phyloP scores from a whole-genome alignment of 2,797 vertebrate genomes.

The Champsocephalus gunnari region DNA sequence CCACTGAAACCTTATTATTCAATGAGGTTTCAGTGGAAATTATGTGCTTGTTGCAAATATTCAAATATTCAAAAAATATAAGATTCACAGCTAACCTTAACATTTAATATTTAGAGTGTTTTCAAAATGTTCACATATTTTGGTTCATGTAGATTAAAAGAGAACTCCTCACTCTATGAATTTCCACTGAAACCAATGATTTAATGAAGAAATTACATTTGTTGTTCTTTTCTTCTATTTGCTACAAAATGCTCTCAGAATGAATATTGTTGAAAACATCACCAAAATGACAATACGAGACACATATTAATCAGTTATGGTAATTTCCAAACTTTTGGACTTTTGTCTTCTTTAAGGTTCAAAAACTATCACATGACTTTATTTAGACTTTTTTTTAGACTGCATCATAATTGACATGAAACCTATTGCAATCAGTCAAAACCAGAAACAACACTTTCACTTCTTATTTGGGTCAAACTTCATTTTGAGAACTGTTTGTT shows the following conservation, averaged over 20 bases:
- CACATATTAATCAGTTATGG: not conserved
- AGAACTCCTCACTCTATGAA: not conserved
- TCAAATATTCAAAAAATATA: not conserved
- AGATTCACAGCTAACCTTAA: not conserved
- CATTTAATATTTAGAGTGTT: slow-evolving; percentile 1
- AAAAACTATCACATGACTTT: not conserved
- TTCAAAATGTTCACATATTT: not conserved
- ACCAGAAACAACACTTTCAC: slow-evolving; percentile 46
- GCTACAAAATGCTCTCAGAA: not conserved
- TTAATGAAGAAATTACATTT: not conserved
- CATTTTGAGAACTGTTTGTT: slow-evolving; percentile 5
- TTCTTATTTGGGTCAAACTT: slow-evolving; percentile 29
- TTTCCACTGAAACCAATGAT: slow-evolving; percentile 11
- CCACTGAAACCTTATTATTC: slow-evolving; percentile 3
- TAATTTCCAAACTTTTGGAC: not conserved
- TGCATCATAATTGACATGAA: slow-evolving; percentile 11
- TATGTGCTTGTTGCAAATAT: not conserved
- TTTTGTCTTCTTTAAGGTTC: not conserved
- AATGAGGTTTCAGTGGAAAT: not conserved
- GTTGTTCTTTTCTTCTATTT: not conserved
- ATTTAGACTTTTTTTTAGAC: not conserved
- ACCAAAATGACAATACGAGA: not conserved
- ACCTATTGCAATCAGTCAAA: slow-evolving; percentile 21
- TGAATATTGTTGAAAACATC: slow-evolving; percentile 1
- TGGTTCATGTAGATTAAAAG: not conserved